Evolutionary conservation across 2,797 vertebrate species (phyloP).

Genomic region (Melanotaenia nigrans): DNA sequence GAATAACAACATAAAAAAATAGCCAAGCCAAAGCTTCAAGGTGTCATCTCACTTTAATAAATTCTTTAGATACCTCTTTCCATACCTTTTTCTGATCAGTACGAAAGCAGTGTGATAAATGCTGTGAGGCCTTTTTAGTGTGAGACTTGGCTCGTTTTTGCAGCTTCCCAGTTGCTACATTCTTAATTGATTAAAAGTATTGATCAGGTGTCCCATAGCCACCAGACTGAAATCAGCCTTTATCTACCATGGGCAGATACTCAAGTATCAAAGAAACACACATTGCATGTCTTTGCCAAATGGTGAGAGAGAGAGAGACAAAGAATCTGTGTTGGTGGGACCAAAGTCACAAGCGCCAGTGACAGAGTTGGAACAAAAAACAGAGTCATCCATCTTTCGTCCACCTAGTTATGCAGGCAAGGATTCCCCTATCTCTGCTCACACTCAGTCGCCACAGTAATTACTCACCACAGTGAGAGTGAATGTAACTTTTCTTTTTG

Average conservation of each 20-base stretch:
- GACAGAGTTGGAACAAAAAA: constrained; percentile 18
- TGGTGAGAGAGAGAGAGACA: constrained; percentile 6
- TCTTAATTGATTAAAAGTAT: constrained; percentile 73
- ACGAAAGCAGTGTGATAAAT: constrained; percentile 49
- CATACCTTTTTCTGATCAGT: constrained; percentile 51
- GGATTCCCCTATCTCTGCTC: constrained; percentile 66
- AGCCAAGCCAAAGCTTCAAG: constrained; percentile 1
- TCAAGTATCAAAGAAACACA: constrained; percentile 51
- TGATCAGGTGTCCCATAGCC: constrained; percentile 54
- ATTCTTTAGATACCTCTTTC: constrained; percentile 42
- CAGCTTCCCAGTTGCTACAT: constrained; percentile 54
- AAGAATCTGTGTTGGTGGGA: constrained; percentile 9
- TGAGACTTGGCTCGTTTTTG: constrained; percentile 48
- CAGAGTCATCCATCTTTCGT: constrained; percentile 48
- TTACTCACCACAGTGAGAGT: constrained; percentile 60
- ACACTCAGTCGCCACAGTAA: constrained; percentile 56
- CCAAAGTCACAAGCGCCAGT: constrained; percentile 22
- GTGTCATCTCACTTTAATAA: constrained; percentile 11
- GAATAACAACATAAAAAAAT: not conserved
- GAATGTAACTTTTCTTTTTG: constrained; percentile 43
- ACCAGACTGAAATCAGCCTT: constrained; percentile 39
- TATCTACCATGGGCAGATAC: constrained; percentile 42
- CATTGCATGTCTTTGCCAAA: constrained; percentile 35
- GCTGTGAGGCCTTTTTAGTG: constrained; percentile 34
- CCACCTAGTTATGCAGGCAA: constrained; percentile 53